Percentiles rank a stretch among this genome's conserved stretches.
phyloP scores from a whole-genome alignment of 2,113 vertebrate species.

The Apeltes quadracus region DNA sequence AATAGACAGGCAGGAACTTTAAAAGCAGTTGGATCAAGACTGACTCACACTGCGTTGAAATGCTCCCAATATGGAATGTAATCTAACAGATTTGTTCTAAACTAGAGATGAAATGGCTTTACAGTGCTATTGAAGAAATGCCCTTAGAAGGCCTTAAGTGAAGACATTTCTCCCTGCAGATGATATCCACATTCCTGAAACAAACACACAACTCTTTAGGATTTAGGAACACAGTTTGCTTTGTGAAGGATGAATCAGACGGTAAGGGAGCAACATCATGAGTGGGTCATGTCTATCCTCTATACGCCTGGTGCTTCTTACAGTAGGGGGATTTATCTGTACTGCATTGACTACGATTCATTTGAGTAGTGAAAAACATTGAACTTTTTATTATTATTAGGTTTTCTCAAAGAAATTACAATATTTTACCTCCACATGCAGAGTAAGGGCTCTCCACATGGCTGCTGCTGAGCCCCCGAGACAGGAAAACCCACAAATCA shows the following conservation, averaged over 20 bases:
- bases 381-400: neutral
- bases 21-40: neutral
- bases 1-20: neutral
- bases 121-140: conserved; percentile 5
- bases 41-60: neutral
- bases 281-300: neutral
- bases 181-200: neutral
- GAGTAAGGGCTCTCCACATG: neutral
- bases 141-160: neutral
- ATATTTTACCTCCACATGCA: neutral
- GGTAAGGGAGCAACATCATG: neutral
- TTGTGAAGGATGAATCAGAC: neutral
- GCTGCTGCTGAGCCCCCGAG: too few species aligned
- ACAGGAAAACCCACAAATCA: too few species aligned
- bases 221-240: neutral
- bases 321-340: neutral
- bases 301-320: neutral
- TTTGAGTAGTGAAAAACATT: neutral
- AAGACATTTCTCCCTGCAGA: neutral
- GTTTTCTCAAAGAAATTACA: neutral
- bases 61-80: neutral
- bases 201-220: neutral
- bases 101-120: neutral
- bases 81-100: neutral
- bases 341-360: neutral